Base-by-base conservation (phyloP, 1,140 invertebrate genomes). In the Caenorhabditis remanei region DNA sequence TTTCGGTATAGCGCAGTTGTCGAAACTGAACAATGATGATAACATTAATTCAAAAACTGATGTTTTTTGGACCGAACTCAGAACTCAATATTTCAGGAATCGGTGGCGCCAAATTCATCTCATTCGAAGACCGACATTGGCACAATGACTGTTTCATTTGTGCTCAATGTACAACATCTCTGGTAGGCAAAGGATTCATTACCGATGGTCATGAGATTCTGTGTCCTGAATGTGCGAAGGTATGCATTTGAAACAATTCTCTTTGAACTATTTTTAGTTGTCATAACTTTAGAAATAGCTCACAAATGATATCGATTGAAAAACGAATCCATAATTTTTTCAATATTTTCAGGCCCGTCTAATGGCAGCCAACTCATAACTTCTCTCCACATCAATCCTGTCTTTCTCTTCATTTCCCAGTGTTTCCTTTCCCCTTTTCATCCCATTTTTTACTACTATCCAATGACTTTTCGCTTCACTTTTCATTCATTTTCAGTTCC, bases 91-190 rank as follows among this genome's bases (percentile, higher is more conserved):
- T 63, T 93, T 4, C 92, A 97, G 97, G 97, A 89, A 98, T 98
- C 93, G 97, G 97, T 90, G 98, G 98, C 91, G 99, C 98, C 58
- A 96, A 98, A 90, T 99, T 99, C 95, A 99, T 99, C 93, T 98
- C 97, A 61, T 99, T 99, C 94, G 97, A 99, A 93, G 97, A 99
- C 94, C 96, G 98, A 88, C 97, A 99, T 94, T 99, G 98, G 98
- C 98, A 99, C 94, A 99, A 99, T 93, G 97, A 99, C 93, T 99
- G 98, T 94, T 90, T 90, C 95, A 96, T 97, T 93, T 99, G 98
- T 94, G 96, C 96, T 90, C 95, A 95, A 89, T 99, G 98, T 95
- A 96, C 96, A 92, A 91, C 95, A 67, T 97, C 96, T 63, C 95
- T 99, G 90, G 98, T 99, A 40, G 98, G 98, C 87, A 96, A 97